phyloP scores from a whole-genome alignment of 2,113 vertebrate species.

The Cryptotis parvus region DNA sequence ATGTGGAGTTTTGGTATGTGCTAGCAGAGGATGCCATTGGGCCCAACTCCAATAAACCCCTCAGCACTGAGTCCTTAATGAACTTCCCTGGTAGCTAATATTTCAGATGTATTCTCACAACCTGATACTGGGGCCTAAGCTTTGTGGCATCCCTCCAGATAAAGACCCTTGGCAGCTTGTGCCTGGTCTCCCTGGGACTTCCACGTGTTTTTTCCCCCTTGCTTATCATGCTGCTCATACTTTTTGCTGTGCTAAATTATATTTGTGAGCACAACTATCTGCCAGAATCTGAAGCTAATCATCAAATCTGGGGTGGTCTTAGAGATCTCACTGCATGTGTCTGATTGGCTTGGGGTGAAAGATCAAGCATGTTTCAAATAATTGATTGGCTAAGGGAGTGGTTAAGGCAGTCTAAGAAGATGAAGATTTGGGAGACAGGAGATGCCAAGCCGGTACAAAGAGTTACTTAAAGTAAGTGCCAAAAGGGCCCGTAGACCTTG shows the following conservation, averaged over 20 bases:
- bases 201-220: background rate
- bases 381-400: background rate
- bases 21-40: background rate
- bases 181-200: background rate
- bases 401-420: background rate
- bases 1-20: slow-evolving; percentile 1
- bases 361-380: background rate
- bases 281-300: background rate
- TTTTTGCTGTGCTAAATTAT: background rate
- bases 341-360: background rate
- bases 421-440: background rate
- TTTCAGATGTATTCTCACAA: background rate
- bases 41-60: background rate
- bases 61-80: background rate
- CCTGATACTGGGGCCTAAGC: background rate
- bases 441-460: background rate
- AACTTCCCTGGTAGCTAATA: background rate
- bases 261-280: background rate
- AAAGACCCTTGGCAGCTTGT: background rate
- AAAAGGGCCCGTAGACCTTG: background rate
- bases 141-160: background rate
- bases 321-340: background rate
- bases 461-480: background rate
- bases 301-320: background rate
- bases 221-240: background rate